Base-by-base conservation (phyloP, 1,140 invertebrate genomes). In the Anoplolepis gracilipes region DNA sequence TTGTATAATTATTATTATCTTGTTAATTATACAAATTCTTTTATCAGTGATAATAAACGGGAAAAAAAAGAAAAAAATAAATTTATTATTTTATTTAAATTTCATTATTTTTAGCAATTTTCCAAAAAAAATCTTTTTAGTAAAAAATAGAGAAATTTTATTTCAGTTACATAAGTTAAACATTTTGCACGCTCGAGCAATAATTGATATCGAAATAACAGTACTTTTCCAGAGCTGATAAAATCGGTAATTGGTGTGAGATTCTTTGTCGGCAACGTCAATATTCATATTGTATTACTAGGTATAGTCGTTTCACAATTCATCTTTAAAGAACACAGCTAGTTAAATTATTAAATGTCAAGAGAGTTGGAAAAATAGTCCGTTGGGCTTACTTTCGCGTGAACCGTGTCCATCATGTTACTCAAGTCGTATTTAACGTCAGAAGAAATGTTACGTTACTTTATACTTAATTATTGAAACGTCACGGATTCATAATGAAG, bases 291-390 rank as follows among this genome's bases (percentile, higher is more conserved):
- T 79, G 22, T 3, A 70, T 57, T 81, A 36, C 39, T 25, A 57
- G 70, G 28, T 57, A 57, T 22, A 42, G 19, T 30, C 11, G 1
- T 59, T 57, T 57, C 33, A 30, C 25, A 42, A 72, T 57, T 72
- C 19, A n/a, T 22, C 5, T 11, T 11, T 33, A 57, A 67, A 19
- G 53, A 53, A 6, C 11, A 57, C 33, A 19, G 1, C 5, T 36
- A 39, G 33, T 42, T 70, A 62, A 57, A 67, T 49, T 13, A 39
- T 81, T 81, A 81, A 81, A 81, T 72, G 65, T 81, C 65, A 49
- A 70, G 65, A 72, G 65, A 70, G 16, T 42, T 19, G 6, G 25
- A 30, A 72, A 59, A 28, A 70, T n/a, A 28, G 30, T 55, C 7
- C 10, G 19, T n/a, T 16, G 39, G 19, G 13, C 3, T 79, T 25